Conservation (phyloP, 1,140 invertebrate genomes). For the Chironomus tepperi region DNA sequence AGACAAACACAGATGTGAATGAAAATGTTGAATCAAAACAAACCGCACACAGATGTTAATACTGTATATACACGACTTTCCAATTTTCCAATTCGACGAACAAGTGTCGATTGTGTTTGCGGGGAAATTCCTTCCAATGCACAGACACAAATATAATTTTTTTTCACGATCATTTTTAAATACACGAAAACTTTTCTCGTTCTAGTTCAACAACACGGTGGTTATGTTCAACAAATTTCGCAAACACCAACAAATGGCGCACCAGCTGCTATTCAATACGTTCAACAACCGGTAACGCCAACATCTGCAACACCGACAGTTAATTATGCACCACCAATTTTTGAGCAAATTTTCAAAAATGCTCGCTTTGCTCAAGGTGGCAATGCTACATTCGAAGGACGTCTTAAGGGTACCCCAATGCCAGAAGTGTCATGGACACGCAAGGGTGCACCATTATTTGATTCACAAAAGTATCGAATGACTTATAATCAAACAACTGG, state of each 20-base stretch:
- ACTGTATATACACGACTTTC: neutral
- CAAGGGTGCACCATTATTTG: constrained; percentile 70
- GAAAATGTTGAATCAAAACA: too few species aligned
- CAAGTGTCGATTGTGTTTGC: neutral
- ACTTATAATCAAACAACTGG: constrained; percentile 80
- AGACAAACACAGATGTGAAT: too few species aligned
- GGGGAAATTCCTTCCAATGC: too few species aligned
- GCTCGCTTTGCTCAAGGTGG: constrained; percentile 88
- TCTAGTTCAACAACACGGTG: neutral
- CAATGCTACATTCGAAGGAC: constrained; percentile 86
- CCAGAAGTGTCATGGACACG: constrained; percentile 92
- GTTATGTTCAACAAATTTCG: constrained; percentile 31
- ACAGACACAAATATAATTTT: too few species aligned
- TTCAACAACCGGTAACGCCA: constrained; percentile 45
- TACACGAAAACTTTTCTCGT: neutral
- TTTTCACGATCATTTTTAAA: neutral
- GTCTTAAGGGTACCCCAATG: constrained; percentile 82
- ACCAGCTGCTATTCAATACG: constrained; percentile 49
- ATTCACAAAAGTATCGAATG: constrained; percentile 77
- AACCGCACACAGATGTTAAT: too few species aligned
- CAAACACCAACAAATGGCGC: constrained; percentile 34
- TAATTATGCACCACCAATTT: constrained; percentile 71
- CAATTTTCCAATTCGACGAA: neutral
- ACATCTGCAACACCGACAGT: constrained; percentile 48
- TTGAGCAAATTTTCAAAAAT: constrained; percentile 88